Percentiles rank a stretch among this genome's conserved stretches.
phyloP scores from a whole-genome alignment of 2,888 invertebrate genomes.

The Esperia sulphurella region DNA sequence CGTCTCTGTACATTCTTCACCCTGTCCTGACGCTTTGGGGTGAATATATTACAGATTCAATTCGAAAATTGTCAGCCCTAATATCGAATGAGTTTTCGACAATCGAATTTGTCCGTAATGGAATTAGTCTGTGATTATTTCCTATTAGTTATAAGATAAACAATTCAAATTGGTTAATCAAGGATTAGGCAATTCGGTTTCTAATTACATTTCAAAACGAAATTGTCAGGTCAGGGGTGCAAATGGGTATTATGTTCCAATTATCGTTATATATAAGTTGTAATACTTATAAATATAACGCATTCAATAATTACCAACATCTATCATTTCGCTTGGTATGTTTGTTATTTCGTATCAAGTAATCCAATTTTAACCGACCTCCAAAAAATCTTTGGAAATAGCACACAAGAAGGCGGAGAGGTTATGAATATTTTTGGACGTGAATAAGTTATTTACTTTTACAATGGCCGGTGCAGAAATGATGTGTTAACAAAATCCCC shows the following conservation, averaged over 20 bases:
- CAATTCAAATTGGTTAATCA: slow-evolving; percentile 25
- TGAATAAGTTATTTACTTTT: no score
- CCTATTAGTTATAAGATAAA: slow-evolving; percentile 68
- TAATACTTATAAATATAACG: no score
- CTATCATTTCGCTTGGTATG: no score
- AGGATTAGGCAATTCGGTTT: slow-evolving; percentile 11
- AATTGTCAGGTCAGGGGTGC: neutral
- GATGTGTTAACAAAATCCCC: no score
- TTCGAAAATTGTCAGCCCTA: slow-evolving; percentile 73
- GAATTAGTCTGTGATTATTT: slow-evolving; percentile 63
- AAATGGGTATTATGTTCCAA: no score
- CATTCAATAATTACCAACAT: no score
- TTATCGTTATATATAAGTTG: no score
- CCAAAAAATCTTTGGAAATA: no score
- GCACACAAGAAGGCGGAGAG: no score
- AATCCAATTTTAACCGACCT: neutral
- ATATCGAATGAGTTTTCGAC: slow-evolving; percentile 55
- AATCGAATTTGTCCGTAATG: slow-evolving; percentile 62
- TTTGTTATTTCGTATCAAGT: no score
- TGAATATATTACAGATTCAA: slow-evolving; percentile 71
- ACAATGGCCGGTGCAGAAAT: no score
- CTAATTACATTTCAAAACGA: neutral
- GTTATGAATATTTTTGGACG: no score
- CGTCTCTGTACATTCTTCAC: slow-evolving; percentile 27
- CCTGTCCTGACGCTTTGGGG: slow-evolving; percentile 38